Evolutionary conservation across 2,888 invertebrate species (phyloP).

Genomic region (Empis stercorea): DNA sequence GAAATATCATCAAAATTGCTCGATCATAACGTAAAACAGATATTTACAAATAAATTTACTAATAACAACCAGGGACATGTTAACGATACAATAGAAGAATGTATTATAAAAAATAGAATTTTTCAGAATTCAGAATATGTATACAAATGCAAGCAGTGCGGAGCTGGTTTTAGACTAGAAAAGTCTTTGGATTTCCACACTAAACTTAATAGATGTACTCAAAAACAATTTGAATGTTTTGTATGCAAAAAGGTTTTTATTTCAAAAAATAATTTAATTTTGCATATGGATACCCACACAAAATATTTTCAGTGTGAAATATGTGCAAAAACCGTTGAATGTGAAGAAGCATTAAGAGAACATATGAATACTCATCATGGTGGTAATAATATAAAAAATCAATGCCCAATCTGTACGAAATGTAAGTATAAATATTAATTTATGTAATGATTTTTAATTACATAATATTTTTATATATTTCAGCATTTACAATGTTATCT

Average conservation of each 20-base stretch:
- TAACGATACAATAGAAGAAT: not conserved
- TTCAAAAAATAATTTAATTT: conserved; percentile 41
- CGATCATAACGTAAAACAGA: not conserved
- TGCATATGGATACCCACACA: conserved; percentile 35
- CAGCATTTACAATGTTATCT: conserved; percentile 41
- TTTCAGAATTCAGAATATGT: not conserved
- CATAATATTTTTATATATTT: not conserved
- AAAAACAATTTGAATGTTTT: conserved; percentile 37
- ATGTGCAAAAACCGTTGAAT: conserved; percentile 36
- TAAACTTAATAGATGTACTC: conserved; percentile 36
- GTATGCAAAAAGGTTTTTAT: conserved; percentile 40
- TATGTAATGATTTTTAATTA: not conserved
- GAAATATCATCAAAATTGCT: not conserved
- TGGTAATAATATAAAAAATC: conserved; percentile 37
- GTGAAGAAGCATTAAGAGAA: conserved; percentile 34
- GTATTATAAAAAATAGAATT: conserved; percentile 7
- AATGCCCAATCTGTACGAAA: conserved; percentile 39
- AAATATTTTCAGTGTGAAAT: conserved; percentile 22
- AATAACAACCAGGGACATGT: not conserved
- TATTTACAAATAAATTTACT: not conserved
- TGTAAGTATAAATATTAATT: conserved; percentile 22
- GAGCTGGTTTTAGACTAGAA: conserved; percentile 28
- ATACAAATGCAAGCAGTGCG: conserved; percentile 27
- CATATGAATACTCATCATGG: conserved; percentile 39
- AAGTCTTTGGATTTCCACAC: conserved; percentile 28